Base-by-base conservation (phyloP, 2,797 vertebrate genomes). In the Rhinophrynus dorsalis region DNA sequence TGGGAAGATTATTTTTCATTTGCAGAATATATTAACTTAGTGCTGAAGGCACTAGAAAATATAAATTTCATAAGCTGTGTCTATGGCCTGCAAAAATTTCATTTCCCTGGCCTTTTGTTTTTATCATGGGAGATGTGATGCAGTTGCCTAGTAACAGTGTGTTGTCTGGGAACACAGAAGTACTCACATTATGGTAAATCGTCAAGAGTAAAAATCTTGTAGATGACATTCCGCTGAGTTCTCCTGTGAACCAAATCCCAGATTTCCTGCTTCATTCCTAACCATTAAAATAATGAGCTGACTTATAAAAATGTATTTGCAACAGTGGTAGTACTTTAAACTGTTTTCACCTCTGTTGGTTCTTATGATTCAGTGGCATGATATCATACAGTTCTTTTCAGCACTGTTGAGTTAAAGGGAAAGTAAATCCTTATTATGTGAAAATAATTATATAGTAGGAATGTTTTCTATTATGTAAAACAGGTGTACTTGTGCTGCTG, bases 251-350 rank as follows among this genome's bases (percentile, higher is more conserved):
- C 20, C 54, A 65, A 72, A 72, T 65, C 60, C 61, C 67, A 12
- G 50, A 62, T 70, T 70, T 70, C 57, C 67, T 69, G 47, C 57
- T 47, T 69, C 67, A 69, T 69, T 69, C 56, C 67, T 45, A 45
- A 26, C 67, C 35, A 62, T 70, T 62, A 70, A 62, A 70, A 70
- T 70, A 70, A 70, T 70, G 58, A 70, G 67, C 55, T 70, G 67
- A 70, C 67, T 58, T 70, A 26, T 42, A n/a, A n/a, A 54, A 4
- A 6, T 38, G 15, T 44, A 21, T 48, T 62, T 13, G 21, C 48
- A 32, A 60, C 37, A 17, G 60, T 61, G 40, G 61, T 54, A 54
- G 29, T 13, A 54, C 61, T 52, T 63, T 63, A n/a, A n/a, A n/a
- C n/a, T n/a, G n/a, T n/a, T n/a, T n/a, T n/a, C n/a, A n/a, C n/a